These are phyloP conservation scores for Botrylloides violaceus DNA, from an alignment of 23 tunicate genomes.

Conservation along the genomic window DNA sequence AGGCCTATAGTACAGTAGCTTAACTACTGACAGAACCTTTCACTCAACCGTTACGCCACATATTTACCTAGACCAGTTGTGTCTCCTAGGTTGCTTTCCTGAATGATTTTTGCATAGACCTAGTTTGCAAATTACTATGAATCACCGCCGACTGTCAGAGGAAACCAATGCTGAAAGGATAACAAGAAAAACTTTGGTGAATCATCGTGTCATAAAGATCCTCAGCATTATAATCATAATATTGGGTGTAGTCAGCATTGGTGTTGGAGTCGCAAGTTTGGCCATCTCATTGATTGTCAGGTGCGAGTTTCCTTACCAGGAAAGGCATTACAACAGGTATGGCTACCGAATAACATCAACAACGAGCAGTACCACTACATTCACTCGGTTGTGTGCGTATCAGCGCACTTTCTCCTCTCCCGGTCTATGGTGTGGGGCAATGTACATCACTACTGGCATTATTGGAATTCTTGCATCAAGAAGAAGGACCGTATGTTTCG, in stretches of 20 bases:
- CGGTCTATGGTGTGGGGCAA: conserved; percentile 6
- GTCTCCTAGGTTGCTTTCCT: too few relatives aligned
- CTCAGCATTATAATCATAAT: background rate
- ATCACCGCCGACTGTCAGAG: too few relatives aligned
- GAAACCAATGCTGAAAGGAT: background rate
- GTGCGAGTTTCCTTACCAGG: background rate
- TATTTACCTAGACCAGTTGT: too few relatives aligned
- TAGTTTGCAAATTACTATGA: too few relatives aligned
- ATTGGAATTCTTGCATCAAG: conserved; percentile 6
- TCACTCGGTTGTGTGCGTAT: background rate
- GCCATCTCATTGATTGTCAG: background rate
- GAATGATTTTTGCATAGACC: too few relatives aligned
- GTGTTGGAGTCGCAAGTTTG: background rate
- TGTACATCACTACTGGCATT: conserved; percentile 5
- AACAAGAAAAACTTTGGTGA: background rate
- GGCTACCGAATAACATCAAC: background rate
- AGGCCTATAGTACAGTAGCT: too few relatives aligned
- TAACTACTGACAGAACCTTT: too few relatives aligned
- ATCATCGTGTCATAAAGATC: background rate
- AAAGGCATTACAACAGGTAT: too few relatives aligned
- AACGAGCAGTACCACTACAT: background rate
- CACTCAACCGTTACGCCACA: too few relatives aligned
- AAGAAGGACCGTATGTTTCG: background rate
- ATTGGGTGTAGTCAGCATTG: background rate
- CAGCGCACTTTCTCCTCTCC: background rate